Conservation (phyloP, 1,140 invertebrate genomes). For the Camponotus pennsylvanicus region DNA sequence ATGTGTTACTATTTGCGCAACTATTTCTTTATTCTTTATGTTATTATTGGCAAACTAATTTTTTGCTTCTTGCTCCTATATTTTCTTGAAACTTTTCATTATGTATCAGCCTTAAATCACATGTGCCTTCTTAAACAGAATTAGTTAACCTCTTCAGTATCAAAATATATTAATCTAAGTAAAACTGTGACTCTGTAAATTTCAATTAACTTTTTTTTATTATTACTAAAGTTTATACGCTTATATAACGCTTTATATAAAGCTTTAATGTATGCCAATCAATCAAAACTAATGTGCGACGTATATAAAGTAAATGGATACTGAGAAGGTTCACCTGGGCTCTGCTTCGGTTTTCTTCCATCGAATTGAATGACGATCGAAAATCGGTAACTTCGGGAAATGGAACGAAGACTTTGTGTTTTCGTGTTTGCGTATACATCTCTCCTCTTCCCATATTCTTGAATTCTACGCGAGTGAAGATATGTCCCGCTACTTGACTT, state of each 20-base stretch:
- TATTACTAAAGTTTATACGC: too few species aligned
- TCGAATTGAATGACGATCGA: neutral
- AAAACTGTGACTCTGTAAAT: neutral
- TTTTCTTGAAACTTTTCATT: constrained; percentile 49
- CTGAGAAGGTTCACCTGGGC: constrained; percentile 26
- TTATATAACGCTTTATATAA: too few species aligned
- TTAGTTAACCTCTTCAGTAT: constrained; percentile 22
- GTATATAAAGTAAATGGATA: constrained; percentile 6
- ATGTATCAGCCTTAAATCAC: constrained; percentile 49
- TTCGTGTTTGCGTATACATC: neutral
- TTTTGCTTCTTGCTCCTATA: constrained; percentile 13
- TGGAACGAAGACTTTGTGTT: constrained; percentile 19
- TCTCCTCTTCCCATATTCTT: neutral
- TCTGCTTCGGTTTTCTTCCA: neutral
- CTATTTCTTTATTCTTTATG: constrained; percentile 27
- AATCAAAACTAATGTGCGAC: constrained; percentile 11
- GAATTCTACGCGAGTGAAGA: constrained; percentile 33
- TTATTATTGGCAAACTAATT: constrained; percentile 28
- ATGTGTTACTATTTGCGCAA: neutral
- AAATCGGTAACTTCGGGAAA: constrained; percentile 26
- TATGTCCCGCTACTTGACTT: constrained; percentile 18
- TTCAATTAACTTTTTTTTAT: constrained; percentile 1
- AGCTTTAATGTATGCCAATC: neutral
- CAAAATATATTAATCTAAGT: constrained; percentile 26
- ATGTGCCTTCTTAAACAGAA: constrained; percentile 23